Evolutionary conservation across 35 echinoderm and acorn worm species (phyloP), one percentile per base, ranked within the genome.

Genomic region (Nesometra sesokonis): DNA sequence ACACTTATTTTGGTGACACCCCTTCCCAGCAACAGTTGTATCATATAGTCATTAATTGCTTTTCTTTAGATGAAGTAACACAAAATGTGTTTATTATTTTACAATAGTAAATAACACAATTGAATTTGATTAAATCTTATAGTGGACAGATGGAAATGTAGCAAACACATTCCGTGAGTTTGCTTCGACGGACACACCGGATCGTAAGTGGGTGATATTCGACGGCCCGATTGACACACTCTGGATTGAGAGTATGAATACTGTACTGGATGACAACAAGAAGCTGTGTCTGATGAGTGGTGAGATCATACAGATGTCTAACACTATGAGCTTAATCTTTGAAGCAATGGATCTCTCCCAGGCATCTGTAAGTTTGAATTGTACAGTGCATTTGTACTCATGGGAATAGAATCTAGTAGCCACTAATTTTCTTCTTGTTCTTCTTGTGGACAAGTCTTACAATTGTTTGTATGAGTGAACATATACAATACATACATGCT

Each of bases 231-330:
- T 99, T 57, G 96, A 99, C 77, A 99, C 96, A 13, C 90, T 99
- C 23, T 99, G 96, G 96, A 99, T 99, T 77, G 96, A 99, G 88
- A 99, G 96, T 80, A 99, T 99, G 96, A 99, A 99, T 82, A 99
- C 96, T 2, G 96, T 99, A 30, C 78, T 99, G 35, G 96, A 99
- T 86, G 96, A 99, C 52, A 99, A 99, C 86, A 99, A 99, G 96
- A 99, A 99, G 77, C 93, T 99, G 32, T 99, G 96, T 86, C 85
- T 99, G 81, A 99, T 99, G 96, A 99, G 96, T 57, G 96, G 96
- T 32, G 96, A 99, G 86, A 99, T 99, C 79, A 99, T 99, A 15
- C 96, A 99, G 88, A 99, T 99, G 96, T 99, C 96, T 13, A 88
- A 88, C 32, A 77, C 92, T 17, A 99, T 99, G 96, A 99, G 96